Evolutionary conservation across 2,888 invertebrate species (phyloP).

Genomic region (Stenodema calcarata): DNA sequence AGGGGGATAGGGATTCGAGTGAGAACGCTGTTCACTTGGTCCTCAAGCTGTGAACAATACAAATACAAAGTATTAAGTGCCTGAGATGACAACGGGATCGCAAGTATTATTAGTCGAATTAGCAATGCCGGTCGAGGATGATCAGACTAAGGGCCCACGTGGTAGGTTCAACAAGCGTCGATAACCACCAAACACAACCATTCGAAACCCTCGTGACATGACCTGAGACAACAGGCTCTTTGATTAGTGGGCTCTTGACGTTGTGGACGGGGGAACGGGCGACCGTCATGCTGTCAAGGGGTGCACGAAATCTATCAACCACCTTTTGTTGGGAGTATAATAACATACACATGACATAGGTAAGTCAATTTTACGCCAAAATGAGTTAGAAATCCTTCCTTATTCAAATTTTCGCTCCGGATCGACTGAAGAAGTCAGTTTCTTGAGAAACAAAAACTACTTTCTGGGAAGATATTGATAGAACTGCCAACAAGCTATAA

Average conservation of each 20-base stretch:
- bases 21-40: slow-evolving; percentile 78
- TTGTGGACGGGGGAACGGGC: too few species aligned
- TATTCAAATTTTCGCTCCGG: too few species aligned
- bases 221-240: neutral
- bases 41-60: slow-evolving; percentile 72
- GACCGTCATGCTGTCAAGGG: too few species aligned
- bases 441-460: too few species aligned
- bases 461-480: too few species aligned
- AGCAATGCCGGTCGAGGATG: neutral
- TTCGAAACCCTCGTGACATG: neutral
- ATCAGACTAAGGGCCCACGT: neutral
- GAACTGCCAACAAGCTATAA: too few species aligned
- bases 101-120: neutral
- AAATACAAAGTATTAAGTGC: neutral
- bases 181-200: neutral
- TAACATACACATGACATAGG: too few species aligned
- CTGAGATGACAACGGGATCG: neutral
- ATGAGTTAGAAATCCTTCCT: too few species aligned
- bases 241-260: neutral
- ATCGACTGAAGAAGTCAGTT: too few species aligned
- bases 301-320: too few species aligned
- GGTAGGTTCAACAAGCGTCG: neutral
- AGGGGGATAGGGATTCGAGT: slow-evolving; percentile 82
- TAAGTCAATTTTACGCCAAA: too few species aligned
- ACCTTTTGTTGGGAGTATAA: too few species aligned